phyloP scores from a whole-genome alignment of 2,888 invertebrate genomes.

The Danaus chrysippus region DNA sequence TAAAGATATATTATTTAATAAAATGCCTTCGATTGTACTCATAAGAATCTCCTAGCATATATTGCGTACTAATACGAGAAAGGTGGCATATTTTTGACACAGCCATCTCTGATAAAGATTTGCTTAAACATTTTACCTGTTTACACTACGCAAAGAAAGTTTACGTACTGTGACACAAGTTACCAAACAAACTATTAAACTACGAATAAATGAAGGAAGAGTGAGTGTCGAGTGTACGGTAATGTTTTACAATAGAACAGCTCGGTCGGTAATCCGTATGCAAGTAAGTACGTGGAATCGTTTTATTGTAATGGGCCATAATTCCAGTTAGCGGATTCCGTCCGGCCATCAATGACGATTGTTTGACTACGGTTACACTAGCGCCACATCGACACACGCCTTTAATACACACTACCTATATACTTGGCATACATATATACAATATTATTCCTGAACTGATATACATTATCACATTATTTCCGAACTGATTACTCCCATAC shows the following conservation, averaged over 20 bases:
- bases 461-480: no score
- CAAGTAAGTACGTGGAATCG: slow-evolving; percentile 57
- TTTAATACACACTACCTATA: no score
- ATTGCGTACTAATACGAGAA: slow-evolving; percentile 8
- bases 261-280: slow-evolving; percentile 39
- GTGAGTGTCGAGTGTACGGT: slow-evolving; percentile 22
- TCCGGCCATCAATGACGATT: slow-evolving; percentile 54
- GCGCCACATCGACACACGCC: slow-evolving; percentile 35
- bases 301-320: slow-evolving; percentile 62
- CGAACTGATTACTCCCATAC: no score
- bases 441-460: no score
- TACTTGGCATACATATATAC: no score
- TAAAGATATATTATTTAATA: no score
- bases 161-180: no score
- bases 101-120: background rate
- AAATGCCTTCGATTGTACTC: no score
- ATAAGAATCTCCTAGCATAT: no score
- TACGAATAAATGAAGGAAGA: no score
- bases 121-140: background rate
- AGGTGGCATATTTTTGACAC: background rate
- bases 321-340: slow-evolving; percentile 63
- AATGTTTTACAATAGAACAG: slow-evolving; percentile 40
- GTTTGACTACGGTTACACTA: slow-evolving; percentile 51
- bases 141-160: slow-evolving; percentile 17
- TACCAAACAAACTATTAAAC: no score